Evolutionary conservation across 2,888 invertebrate species (phyloP).

Genomic region (Drosophila crucigera): DNA sequence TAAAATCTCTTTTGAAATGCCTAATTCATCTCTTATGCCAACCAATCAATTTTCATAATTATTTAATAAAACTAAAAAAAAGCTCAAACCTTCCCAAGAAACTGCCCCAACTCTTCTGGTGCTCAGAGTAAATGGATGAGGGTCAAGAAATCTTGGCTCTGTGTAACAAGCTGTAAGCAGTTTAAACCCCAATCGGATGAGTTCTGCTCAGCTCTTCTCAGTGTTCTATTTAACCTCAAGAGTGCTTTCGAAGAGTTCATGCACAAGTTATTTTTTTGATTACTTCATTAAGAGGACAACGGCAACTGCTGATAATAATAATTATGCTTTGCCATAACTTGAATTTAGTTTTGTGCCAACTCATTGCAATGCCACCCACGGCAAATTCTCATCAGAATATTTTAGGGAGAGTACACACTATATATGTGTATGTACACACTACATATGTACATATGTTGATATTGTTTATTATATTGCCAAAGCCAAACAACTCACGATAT

Average conservation of each 20-base stretch:
- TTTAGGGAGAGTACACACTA: not conserved
- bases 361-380: slow-evolving; percentile 74
- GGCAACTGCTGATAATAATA: slow-evolving; percentile 69
- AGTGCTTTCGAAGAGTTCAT: slow-evolving; percentile 30
- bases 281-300: slow-evolving; percentile 78
- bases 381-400: slow-evolving; percentile 21
- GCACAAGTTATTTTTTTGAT: slow-evolving; percentile 50
- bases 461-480: slow-evolving; percentile 77
- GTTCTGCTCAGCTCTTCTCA: slow-evolving; percentile 16
- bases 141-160: slow-evolving; percentile 43
- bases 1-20: not conserved
- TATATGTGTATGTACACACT: not conserved
- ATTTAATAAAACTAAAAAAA: not conserved
- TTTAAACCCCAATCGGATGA: slow-evolving; percentile 48
- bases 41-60: not conserved
- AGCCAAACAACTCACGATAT: slow-evolving; percentile 79
- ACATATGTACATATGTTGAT: slow-evolving; percentile 33
- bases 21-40: not conserved
- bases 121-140: not conserved
- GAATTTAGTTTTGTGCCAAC: slow-evolving; percentile 55
- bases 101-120: not conserved
- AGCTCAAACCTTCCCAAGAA: not conserved
- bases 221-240: slow-evolving; percentile 30
- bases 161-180: slow-evolving; percentile 52
- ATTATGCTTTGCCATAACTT: slow-evolving; percentile 57